phyloP scores from a whole-genome alignment of 2,113 vertebrate genomes.

The Rhabdomys dilectus region DNA sequence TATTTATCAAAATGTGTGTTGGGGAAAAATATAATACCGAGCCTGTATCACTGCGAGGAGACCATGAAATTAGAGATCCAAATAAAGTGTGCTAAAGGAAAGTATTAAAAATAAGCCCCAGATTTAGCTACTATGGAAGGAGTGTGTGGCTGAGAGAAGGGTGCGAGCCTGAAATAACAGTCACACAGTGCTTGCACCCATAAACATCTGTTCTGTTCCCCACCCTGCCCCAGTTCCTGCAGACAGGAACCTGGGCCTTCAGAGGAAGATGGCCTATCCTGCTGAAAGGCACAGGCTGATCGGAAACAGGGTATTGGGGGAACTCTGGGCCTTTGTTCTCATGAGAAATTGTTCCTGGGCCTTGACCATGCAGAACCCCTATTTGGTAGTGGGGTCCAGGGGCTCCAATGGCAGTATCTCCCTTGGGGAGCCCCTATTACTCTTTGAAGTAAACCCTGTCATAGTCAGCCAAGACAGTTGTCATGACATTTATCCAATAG shows the following conservation, averaged over 20 bases:
- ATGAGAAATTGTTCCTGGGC: not conserved
- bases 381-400: not conserved
- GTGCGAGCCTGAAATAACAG: not conserved
- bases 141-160: not conserved
- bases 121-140: constrained; percentile 34
- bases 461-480: not conserved
- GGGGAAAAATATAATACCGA: not conserved
- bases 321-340: not conserved
- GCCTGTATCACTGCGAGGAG: constrained; percentile 21
- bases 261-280: not conserved
- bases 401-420: not conserved
- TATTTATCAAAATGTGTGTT: not conserved
- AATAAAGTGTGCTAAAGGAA: constrained; percentile 39
- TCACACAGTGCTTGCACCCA: not conserved
- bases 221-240: not conserved
- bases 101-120: constrained; percentile 10
- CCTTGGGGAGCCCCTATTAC: not conserved
- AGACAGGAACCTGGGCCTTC: not conserved
- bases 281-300: not conserved
- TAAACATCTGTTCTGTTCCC: not conserved
- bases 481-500: not conserved
- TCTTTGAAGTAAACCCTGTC: not conserved
- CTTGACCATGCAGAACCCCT: not conserved
- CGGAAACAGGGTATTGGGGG: not conserved
- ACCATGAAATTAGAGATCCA: not conserved